Conservation (phyloP, 1,140 invertebrate species). For the Platyscapa corneri region DNA sequence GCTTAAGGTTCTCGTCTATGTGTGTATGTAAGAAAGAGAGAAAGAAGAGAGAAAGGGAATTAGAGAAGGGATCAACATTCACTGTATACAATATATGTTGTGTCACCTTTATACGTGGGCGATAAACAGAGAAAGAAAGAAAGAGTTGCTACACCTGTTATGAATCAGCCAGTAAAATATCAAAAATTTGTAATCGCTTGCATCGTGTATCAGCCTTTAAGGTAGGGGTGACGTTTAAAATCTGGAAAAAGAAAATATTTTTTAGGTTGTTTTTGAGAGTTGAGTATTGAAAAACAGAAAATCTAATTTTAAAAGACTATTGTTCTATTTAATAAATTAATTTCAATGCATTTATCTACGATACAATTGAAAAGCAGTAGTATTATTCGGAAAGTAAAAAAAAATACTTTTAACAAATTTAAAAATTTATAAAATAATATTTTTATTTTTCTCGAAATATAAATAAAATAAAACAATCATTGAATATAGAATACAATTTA, state of each 20-base stretch:
- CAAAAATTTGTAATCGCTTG: neutral
- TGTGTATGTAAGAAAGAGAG: neutral
- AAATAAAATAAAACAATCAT: too few relatives aligned
- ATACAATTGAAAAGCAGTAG: too few relatives aligned
- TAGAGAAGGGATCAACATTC: neutral
- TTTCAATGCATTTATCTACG: too few relatives aligned
- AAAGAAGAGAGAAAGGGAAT: neutral
- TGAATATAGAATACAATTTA: too few relatives aligned
- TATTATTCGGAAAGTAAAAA: too few relatives aligned
- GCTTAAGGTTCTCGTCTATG: neutral
- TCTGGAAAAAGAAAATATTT: neutral
- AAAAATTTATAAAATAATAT: too few relatives aligned
- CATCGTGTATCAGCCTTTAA: slow-evolving; percentile 6
- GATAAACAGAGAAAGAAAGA: neutral
- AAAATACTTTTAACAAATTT: too few relatives aligned
- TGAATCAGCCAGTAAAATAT: slow-evolving; percentile 8
- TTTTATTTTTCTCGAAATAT: too few relatives aligned
- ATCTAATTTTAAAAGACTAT: neutral
- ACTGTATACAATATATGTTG: neutral
- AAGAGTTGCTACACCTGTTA: slow-evolving; percentile 22
- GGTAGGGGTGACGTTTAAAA: neutral
- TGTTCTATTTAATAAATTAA: too few relatives aligned
- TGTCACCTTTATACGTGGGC: slow-evolving; percentile 23
- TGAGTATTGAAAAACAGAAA: neutral
- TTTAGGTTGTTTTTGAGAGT: neutral